A percentile compares a stretch with the other conserved stretches of the same genome.
Evolutionary conservation across 1,140 invertebrate species (phyloP).

Genomic region (Dendrolimus kikuchii): DNA sequence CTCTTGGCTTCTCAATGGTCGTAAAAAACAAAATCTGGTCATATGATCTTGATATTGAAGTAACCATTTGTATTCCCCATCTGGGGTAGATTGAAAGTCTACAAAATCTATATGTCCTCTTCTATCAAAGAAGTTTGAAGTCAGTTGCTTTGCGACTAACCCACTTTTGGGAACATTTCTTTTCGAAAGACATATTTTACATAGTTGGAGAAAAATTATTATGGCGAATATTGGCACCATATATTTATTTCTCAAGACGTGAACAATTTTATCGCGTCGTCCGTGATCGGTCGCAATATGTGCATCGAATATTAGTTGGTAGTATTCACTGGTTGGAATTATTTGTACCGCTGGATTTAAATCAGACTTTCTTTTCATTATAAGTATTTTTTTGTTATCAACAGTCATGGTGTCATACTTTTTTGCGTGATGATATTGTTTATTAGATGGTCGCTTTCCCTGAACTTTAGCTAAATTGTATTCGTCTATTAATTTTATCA

Average conservation of each 20-base stretch:
- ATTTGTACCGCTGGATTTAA: constrained; percentile 9
- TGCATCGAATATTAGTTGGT: constrained; percentile 11
- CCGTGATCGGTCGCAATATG: constrained; percentile 20
- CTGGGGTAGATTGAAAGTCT: constrained; percentile 15
- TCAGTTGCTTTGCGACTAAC: constrained; percentile 12
- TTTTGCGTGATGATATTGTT: constrained; percentile 17
- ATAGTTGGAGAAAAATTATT: constrained; percentile 15
- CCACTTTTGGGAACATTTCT: constrained; percentile 16
- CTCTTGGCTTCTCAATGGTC: constrained; percentile 48
- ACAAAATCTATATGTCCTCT: constrained; percentile 10
- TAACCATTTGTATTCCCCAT: constrained; percentile 15
- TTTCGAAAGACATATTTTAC: constrained; percentile 14
- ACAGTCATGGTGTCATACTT: constrained; percentile 16
- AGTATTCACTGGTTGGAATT: constrained; percentile 12
- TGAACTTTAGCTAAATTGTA: constrained; percentile 8
- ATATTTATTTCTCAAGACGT: constrained; percentile 16
- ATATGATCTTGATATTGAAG: constrained; percentile 58
- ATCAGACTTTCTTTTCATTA: constrained; percentile 15
- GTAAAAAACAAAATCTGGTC: constrained; percentile 58
- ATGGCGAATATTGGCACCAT: constrained; percentile 13
- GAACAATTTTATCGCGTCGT: constrained; percentile 21
- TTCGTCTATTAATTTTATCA: constrained; percentile 14
- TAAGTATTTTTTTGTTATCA: constrained; percentile 16
- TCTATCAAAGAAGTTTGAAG: constrained; percentile 14
- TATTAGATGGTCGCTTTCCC: constrained; percentile 9